These are phyloP conservation scores for Uropetala carovei DNA, from an alignment of 2,888 invertebrate species.

Conservation along the genomic window DNA sequence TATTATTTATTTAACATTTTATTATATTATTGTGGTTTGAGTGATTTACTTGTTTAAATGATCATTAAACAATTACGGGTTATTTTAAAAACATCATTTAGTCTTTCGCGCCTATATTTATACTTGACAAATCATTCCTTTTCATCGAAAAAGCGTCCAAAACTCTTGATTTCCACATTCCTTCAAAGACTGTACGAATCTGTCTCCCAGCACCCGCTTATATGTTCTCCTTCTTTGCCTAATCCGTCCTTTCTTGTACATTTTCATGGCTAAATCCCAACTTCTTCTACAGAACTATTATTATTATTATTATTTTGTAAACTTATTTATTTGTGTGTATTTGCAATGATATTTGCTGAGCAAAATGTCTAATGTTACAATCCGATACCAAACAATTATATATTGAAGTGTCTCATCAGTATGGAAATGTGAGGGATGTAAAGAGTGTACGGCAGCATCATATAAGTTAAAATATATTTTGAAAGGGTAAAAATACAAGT, in stretches of 20 bases:
- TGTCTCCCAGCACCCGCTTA: constrained; percentile 47
- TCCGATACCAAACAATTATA: not conserved
- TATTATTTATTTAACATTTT: constrained; percentile 59
- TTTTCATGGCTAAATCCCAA: not conserved
- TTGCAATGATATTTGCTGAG: constrained; percentile 43
- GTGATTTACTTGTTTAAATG: constrained; percentile 53
- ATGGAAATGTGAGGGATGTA: constrained; percentile 45
- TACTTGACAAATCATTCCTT: constrained; percentile 54
- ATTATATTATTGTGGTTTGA: constrained; percentile 60
- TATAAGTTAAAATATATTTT: constrained; percentile 60
- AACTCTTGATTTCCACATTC: constrained; percentile 56
- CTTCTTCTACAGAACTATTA: not conserved
- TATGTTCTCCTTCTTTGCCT: constrained; percentile 42
- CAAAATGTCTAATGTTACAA: not conserved
- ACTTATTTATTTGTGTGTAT: constrained; percentile 62
- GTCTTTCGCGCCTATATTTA: constrained; percentile 49
- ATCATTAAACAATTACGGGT: constrained; percentile 50
- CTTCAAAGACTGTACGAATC: constrained; percentile 36
- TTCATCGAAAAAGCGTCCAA: constrained; percentile 48
- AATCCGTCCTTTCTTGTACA: constrained; percentile 57
- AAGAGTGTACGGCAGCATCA: constrained; percentile 45
- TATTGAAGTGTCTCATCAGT: constrained; percentile 21
- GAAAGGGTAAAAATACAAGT: not conserved
- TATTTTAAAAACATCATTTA: constrained; percentile 51
- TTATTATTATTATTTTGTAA: constrained; percentile 60